A percentile compares a stretch with the other conserved stretches of the same genome.
phyloP scores from a whole-genome alignment of 37 sponge, comb jelly and placozoan genomes.

The Beroe forskalii region DNA sequence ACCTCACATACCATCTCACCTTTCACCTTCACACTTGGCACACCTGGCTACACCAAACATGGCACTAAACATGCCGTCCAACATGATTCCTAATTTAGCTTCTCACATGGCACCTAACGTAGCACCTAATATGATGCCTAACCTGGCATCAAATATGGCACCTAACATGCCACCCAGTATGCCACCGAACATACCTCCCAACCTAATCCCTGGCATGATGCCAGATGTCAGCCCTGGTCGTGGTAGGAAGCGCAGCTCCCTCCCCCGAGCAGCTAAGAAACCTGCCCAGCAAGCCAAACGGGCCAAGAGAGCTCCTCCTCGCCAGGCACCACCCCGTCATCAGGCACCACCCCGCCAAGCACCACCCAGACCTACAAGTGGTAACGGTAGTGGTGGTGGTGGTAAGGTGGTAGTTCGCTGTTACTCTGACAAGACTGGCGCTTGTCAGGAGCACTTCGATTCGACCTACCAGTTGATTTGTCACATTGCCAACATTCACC shows the following conservation, averaged over 20 bases:
- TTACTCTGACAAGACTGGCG: background rate
- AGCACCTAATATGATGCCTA: background rate
- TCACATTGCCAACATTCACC: constrained; percentile 64
- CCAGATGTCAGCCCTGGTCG: background rate
- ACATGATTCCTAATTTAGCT: background rate
- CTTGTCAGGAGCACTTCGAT: constrained; percentile 27
- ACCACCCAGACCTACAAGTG: no score
- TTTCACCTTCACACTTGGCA: no score
- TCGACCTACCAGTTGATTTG: background rate
- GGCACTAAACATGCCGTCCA: background rate
- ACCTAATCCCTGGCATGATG: background rate
- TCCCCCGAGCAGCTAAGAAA: background rate
- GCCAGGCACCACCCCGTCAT: background rate
- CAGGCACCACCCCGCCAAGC: no score
- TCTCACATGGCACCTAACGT: background rate
- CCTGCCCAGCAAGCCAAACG: background rate
- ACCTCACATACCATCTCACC: background rate
- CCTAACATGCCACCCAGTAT: background rate
- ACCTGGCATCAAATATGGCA: background rate
- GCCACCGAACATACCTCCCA: background rate
- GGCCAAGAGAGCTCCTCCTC: background rate
- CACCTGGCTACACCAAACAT: background rate
- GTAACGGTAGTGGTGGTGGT: no score
- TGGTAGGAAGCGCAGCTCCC: background rate
- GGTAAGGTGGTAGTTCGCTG: background rate